A percentile compares a stretch with the other conserved stretches of the same genome.
These are phyloP conservation scores for Montipora efflorescens DNA, from an alignment of 64 coral and sea anemone genomes.

Conservation along the genomic window DNA sequence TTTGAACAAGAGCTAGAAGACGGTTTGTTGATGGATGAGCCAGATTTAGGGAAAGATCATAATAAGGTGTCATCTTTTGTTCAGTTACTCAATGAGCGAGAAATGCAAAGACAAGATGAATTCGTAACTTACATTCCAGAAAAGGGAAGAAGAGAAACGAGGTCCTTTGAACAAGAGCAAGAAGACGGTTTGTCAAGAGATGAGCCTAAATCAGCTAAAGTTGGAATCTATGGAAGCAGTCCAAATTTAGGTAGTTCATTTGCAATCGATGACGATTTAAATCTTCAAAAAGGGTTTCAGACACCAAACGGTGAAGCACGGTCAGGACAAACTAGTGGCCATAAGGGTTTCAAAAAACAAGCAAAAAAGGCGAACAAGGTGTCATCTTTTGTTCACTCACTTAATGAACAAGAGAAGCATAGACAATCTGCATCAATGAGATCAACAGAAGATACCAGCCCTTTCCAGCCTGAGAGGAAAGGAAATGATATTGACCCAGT, in stretches of 20 bases:
- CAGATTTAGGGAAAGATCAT: background rate
- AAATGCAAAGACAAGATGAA: conserved; percentile 38
- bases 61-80: conserved; percentile 43
- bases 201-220: background rate
- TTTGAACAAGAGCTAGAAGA: conserved; percentile 77
- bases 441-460: background rate
- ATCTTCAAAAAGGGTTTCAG: background rate
- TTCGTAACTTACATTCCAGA: background rate
- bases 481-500: background rate
- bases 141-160: conserved; percentile 21
- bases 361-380: conserved; percentile 6
- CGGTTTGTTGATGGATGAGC: conserved; percentile 60
- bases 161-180: conserved; percentile 74
- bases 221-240: background rate
- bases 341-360: background rate
- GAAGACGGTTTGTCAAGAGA: conserved; percentile 65
- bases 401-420: conserved; percentile 36
- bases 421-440: conserved; percentile 10
- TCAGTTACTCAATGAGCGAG: conserved; percentile 32
- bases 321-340: background rate
- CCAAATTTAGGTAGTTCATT: background rate
- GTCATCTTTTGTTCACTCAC: conserved; percentile 28
- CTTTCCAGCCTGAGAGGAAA: background rate
- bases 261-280: background rate
- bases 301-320: too few species aligned